Evolutionary conservation across 2,797 vertebrate genomes (phyloP), one percentile per base, ranked within the genome.

Genomic region (Hephaestus fuliginosus): DNA sequence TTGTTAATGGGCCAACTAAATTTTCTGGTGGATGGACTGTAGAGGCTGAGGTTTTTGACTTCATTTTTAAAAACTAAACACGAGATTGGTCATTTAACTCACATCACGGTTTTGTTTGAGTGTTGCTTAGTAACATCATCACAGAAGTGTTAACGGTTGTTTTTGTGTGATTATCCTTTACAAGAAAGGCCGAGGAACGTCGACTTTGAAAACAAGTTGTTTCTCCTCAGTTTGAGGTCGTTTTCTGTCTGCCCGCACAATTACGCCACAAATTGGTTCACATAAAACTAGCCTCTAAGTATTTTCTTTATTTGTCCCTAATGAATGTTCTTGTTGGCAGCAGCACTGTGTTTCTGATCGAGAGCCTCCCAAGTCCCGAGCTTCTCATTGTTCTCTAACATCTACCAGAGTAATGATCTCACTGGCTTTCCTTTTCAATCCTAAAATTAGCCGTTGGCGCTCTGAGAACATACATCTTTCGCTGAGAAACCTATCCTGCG

Each of bases 231-330:
- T 88, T 91, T 91, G 89, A 91, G 86, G 86, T 91, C 77, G 76
- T 74, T 90, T 88, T 88, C 74, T 71, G 81, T 91, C 88, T 90
- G 75, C 92, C 84, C 87, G 43, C 86, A 91, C 92, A 94, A 92
- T 93, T 92, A 92, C 86, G 62, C 88, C 92, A 88, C 91, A 93
- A 94, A 93, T 93, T 91, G 92, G 88, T 93, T 90, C 92, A 90
- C 90, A 92, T 93, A 89, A 94, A 94, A 90, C 87, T 91, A 82
- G 83, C 89, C 89, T 91, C 87, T 90, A 93, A 93, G 88, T 93
- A 89, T 93, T 95, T 94, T 94, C 88, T 94, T 92, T 92, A 93
- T 94, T 93, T 90, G 88, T 92, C 91, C 88, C 92, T 93, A 94
- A 93, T 93, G 92, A 95, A 92, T 91, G 93, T 91, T 92, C 92